A percentile compares a stretch with the other conserved stretches of the same genome.
Evolutionary conservation across 2,797 vertebrate species (phyloP).

Genomic region (Basileuterus tristriatus): DNA sequence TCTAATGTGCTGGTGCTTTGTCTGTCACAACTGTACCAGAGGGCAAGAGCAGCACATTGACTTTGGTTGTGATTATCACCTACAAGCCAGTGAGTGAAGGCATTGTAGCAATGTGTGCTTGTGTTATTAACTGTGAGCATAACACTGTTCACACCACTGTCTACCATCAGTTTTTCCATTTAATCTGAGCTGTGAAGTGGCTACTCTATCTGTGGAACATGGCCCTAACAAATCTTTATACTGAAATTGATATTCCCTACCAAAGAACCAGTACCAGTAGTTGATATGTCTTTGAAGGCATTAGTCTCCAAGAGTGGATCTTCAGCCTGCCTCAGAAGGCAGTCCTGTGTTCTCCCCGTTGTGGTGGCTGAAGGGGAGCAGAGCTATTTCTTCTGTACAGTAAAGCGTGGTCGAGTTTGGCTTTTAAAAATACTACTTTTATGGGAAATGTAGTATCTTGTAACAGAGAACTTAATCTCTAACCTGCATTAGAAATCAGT

Average conservation of each 20-base stretch:
- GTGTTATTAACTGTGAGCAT: background rate
- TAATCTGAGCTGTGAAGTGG: background rate
- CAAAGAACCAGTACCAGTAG: background rate
- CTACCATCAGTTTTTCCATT: background rate
- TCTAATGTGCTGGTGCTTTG: background rate
- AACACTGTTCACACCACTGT: background rate
- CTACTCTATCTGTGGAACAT: background rate
- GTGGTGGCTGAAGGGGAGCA: background rate
- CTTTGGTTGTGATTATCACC: background rate
- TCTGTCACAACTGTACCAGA: background rate
- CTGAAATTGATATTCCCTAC: background rate
- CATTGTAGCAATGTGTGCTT: background rate
- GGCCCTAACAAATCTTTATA: background rate
- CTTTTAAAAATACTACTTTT: background rate
- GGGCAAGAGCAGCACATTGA: background rate
- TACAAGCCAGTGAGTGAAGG: background rate
- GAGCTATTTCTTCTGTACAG: background rate
- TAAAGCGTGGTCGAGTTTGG: background rate
- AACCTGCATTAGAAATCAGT: background rate
- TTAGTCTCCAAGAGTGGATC: background rate
- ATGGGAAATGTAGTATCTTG: background rate
- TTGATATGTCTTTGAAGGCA: background rate
- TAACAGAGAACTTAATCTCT: background rate
- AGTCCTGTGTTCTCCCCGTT: background rate
- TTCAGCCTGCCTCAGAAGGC: background rate